Evolutionary conservation across 2,888 invertebrate genomes (phyloP), one percentile per base, ranked within the genome.

Genomic region (Hydrotaea diabolus): DNA sequence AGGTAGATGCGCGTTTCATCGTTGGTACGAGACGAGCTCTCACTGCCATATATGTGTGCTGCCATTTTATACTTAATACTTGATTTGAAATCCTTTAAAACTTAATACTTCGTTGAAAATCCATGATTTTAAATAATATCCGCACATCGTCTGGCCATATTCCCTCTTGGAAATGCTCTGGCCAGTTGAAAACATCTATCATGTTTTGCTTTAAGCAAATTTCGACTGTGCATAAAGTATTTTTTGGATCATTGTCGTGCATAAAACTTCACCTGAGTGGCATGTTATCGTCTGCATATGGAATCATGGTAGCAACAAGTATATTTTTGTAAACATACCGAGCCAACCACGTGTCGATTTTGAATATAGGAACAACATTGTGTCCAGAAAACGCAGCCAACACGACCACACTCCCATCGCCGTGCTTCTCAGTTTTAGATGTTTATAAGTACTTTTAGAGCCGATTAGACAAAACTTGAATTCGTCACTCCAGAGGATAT

Each of bases 301-400:
- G 43, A 15, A 73, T 66, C 73, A 79, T 74, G 11, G 1, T 21
- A 15, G 19, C 66, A 21, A 3, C 7, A 15, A 69, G 7, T 31
- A 80, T 80, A 17, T 46, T 57, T 75, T 79, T 73, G 26, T 79
- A 74, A 19, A 79, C 7, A 26, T 53, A 19, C 5, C 62, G 39
- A 43, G 62, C 57, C 26, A 72, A 64, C 64, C 13, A 17, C 9
- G 57, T 53, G 26, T 39, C 53, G 43, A 74, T 74, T 19, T 39
- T 36, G 31, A 23, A 21, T 59, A 74, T 74, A 43, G 74, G 74
- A 17, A 21, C 36, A 64, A n/a, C n/a, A n/a, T n/a, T n/a, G n/a
- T n/a, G n/a, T n/a, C n/a, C n/a, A n/a, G n/a, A n/a, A n/a, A n/a
- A 64, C 31, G 19, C 64, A 36, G 39, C 36, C 39, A 17, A 64